A percentile compares a stretch with the other conserved stretches of the same genome.
Evolutionary conservation across 2,888 invertebrate species (phyloP).

Genomic region (Mythimna pallens): DNA sequence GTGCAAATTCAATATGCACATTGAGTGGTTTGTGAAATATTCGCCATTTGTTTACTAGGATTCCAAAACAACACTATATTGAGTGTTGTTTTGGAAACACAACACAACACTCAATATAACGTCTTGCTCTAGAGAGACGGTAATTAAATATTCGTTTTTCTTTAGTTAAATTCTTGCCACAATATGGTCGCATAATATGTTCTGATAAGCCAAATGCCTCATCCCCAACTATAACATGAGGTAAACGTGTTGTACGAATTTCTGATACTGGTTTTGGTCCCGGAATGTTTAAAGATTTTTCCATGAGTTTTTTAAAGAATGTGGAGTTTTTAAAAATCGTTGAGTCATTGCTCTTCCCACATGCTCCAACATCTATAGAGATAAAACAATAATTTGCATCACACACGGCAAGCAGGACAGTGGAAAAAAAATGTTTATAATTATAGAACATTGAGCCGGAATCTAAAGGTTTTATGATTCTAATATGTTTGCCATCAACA

Average conservation of each 20-base stretch:
- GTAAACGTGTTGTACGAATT: conserved; percentile 6
- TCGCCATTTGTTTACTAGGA: conserved; percentile 12
- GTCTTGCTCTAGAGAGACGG: background rate
- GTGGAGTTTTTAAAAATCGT: conserved; percentile 34
- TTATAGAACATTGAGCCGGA: conserved; percentile 32
- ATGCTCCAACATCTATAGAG: conserved; percentile 19
- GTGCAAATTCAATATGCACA: conserved; percentile 3
- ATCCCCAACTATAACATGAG: conserved; percentile 6
- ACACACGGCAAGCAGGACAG: conserved; percentile 30
- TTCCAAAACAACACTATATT: conserved; percentile 16
- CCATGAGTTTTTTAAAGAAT: conserved; percentile 21
- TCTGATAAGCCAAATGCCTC: background rate
- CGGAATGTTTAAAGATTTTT: conserved; percentile 25
- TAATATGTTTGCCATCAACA: conserved; percentile 33
- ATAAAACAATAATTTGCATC: conserved; percentile 27
- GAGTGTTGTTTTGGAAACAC: no score
- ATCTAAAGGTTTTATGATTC: conserved; percentile 33
- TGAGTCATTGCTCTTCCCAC: conserved; percentile 28
- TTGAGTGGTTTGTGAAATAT: conserved; percentile 6
- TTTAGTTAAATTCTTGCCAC: background rate
- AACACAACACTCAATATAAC: conserved; percentile 11
- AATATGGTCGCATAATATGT: background rate
- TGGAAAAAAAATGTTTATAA: conserved; percentile 42
- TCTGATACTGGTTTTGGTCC: conserved; percentile 35
- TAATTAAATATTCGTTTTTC: background rate